phyloP scores from a whole-genome alignment of 2,113 vertebrate species.

The Osmerus eperlanus region DNA sequence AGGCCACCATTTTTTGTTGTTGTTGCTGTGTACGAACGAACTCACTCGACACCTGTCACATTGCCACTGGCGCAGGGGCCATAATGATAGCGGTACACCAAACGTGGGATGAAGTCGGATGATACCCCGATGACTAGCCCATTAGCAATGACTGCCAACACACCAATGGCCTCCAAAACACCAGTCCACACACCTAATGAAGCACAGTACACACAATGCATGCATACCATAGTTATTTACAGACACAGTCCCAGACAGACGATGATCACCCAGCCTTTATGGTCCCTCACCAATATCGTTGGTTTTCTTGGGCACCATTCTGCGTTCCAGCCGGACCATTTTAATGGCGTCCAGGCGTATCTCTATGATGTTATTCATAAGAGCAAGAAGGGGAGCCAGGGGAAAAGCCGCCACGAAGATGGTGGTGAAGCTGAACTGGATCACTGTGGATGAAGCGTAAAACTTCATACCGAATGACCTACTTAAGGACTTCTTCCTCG shows the following conservation, averaged over 20 bases:
- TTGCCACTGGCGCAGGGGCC: conserved; percentile 70
- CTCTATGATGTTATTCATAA: conserved; percentile 86
- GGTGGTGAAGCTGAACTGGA: conserved; percentile 96
- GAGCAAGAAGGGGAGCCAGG: conserved; percentile 83
- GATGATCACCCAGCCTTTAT: background rate
- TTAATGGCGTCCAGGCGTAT: conserved; percentile 89
- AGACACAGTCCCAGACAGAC: background rate
- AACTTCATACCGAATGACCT: background rate
- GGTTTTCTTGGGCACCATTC: conserved; percentile 85
- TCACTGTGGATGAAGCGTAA: conserved; percentile 63
- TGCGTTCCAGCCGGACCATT: conserved; percentile 79
- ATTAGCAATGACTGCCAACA: conserved; percentile 87
- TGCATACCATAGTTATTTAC: background rate
- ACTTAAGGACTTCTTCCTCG: background rate
- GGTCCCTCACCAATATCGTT: conserved; percentile 84
- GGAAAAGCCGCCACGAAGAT: conserved; percentile 95
- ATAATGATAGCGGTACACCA: conserved; percentile 83
- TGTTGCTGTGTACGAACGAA: conserved; percentile 16
- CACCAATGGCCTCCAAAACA: conserved; percentile 83
- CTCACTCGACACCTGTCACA: conserved; percentile 69
- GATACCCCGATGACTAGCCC: conserved; percentile 89
- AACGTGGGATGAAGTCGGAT: conserved; percentile 86
- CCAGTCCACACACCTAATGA: conserved; percentile 83
- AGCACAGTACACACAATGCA: background rate
- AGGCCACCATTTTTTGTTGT: background rate